These are phyloP conservation scores for Dynastes maya DNA, from an alignment of 2,888 invertebrate species.

Conservation along the genomic window DNA sequence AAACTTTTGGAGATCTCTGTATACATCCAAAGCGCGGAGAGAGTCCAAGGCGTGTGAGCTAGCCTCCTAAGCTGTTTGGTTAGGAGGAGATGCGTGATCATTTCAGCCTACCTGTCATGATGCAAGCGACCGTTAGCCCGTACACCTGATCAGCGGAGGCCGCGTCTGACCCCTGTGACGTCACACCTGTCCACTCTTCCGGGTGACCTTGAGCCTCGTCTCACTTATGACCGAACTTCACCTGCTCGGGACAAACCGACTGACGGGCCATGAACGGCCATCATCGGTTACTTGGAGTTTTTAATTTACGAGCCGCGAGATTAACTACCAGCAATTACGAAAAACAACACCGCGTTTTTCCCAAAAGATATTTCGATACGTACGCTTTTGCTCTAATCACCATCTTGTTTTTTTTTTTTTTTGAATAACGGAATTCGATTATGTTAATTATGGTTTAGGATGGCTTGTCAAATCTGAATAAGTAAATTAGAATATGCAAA, in stretches of 20 bases:
- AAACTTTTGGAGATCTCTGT: background rate
- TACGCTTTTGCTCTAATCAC: background rate
- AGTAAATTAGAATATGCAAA: background rate
- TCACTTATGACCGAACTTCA: slow-evolving; percentile 57
- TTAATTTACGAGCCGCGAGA: slow-evolving; percentile 60
- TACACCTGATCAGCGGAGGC: slow-evolving; percentile 63
- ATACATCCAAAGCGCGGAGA: slow-evolving; percentile 13
- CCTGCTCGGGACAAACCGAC: slow-evolving; percentile 51
- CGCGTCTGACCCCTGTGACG: slow-evolving; percentile 64
- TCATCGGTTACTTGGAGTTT: slow-evolving; percentile 60
- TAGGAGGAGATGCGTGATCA: slow-evolving; percentile 56
- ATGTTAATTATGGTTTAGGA: slow-evolving; percentile 5
- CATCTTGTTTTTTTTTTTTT: slow-evolving; percentile 14
- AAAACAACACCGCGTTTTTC: slow-evolving; percentile 13
- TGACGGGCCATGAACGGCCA: slow-evolving; percentile 58
- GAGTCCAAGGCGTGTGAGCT: slow-evolving; percentile 29
- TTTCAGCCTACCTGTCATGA: slow-evolving; percentile 61
- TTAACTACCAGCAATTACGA: slow-evolving; percentile 52
- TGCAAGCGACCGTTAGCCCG: slow-evolving; percentile 63
- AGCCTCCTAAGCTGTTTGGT: slow-evolving; percentile 45
- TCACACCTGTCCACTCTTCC: slow-evolving; percentile 65
- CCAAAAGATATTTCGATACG: slow-evolving; percentile 7
- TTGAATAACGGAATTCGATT: slow-evolving; percentile 17
- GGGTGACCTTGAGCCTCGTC: slow-evolving; percentile 65
- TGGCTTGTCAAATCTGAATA: background rate